These are phyloP conservation scores for Lutjanus erythropterus DNA, from an alignment of 2,113 vertebrate species.

Conservation along the genomic window DNA sequence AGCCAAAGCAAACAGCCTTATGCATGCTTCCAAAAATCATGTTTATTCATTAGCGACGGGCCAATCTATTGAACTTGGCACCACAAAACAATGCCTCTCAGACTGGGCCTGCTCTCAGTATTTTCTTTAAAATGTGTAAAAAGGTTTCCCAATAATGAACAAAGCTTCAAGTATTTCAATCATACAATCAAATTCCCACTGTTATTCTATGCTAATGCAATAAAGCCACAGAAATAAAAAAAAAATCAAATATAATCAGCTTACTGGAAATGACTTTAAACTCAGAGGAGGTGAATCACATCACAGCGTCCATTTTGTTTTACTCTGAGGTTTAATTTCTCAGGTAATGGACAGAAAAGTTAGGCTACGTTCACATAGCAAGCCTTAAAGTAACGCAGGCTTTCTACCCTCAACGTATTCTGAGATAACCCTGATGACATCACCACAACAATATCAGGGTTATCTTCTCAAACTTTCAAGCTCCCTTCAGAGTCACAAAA, in stretches of 20 bases:
- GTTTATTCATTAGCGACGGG: conserved; percentile 29
- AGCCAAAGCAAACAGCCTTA: conserved; percentile 19
- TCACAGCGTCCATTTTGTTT: not conserved
- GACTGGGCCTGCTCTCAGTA: not conserved
- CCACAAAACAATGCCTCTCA: not conserved
- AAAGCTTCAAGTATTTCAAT: not conserved
- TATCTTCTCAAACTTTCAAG: no score
- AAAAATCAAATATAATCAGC: not conserved
- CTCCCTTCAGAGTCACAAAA: no score
- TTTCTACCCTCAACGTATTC: no score
- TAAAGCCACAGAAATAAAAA: not conserved
- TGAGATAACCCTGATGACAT: no score
- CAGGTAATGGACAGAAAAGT: not conserved
- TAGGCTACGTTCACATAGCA: no score
- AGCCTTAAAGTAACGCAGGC: no score
- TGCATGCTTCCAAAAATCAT: not conserved
- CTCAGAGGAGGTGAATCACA: conserved; percentile 10
- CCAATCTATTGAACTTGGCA: conserved; percentile 18
- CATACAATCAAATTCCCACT: not conserved
- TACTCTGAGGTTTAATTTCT: not conserved
- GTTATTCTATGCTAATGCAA: not conserved
- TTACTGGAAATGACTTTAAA: conserved; percentile 4
- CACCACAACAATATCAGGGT: no score
- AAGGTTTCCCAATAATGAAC: not conserved
- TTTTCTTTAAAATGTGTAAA: conserved; percentile 20